Evolutionary conservation across 2,888 invertebrate genomes (phyloP), one percentile per base, ranked within the genome.

Genomic region (Pomacea canaliculata): DNA sequence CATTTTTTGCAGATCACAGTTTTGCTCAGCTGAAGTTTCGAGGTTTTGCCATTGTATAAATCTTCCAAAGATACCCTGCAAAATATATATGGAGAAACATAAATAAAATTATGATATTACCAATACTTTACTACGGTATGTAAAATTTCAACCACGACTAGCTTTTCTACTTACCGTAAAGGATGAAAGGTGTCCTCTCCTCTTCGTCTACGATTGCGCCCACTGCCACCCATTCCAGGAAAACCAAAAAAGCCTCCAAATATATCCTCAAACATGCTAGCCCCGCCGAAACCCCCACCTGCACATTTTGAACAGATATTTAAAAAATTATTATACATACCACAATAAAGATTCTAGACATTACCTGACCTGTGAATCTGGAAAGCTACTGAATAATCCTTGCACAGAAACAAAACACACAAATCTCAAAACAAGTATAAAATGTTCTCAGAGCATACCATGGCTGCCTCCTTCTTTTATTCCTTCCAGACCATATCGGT

Each of bases 101-200:
- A 56, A 56, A 56, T 16, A 7, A 13, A 56, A 56, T 56, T 13
- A 56, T 56, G 10, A 8, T 13, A 56, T 13, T 13, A 56, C 51
- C 51, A 10, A 56, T 1, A 7, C 51, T 37, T 37, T 37, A 56
- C 12, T 16, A 56, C 2, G 51, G 51, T 13, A 56, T 16, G 16
- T 16, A 56, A 56, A 13, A 56, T 8, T 7, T 56, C 10, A 56
- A 56, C 51, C 4, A 13, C 10, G 8, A 7, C 51, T 56, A 56
- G 16, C 4, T 56, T 16, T 56, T 4, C 63, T 70, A 86, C 91
- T 86, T 89, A 93, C 93, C 95, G 94, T 37, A 97, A 91, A 27
- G 95, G 94, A 90, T 96, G 95, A 79, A 96, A 92, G 48, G 96
- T 95, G 90, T 96, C 95, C 90, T 96, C 95, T n/a, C 95, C 95